phyloP scores from a whole-genome alignment of 2,888 invertebrate species.

The Tillus elongatus region DNA sequence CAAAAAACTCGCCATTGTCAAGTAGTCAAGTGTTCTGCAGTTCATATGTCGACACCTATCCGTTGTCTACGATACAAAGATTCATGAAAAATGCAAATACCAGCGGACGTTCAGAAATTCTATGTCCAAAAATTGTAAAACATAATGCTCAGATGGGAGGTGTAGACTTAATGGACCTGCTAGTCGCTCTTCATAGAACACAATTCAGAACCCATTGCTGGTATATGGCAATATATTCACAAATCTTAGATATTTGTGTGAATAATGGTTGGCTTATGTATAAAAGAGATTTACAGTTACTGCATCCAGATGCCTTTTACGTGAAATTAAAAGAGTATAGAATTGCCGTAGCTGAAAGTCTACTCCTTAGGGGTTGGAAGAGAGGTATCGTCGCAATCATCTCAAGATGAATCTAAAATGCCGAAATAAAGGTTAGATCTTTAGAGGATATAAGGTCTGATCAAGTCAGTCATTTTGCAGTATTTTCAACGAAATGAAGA shows the following conservation, averaged over 20 bases:
- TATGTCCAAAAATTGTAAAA: neutral
- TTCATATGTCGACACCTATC: neutral
- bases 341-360: too few species aligned
- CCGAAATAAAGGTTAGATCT: too few species aligned
- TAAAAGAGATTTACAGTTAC: neutral
- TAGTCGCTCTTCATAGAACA: neutral
- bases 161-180: neutral
- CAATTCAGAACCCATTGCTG: conserved; percentile 1
- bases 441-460: too few species aligned
- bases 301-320: neutral
- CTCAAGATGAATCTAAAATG: too few species aligned
- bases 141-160: neutral
- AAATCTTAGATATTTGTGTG: conserved; percentile 3
- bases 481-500: too few species aligned
- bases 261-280: neutral
- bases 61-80: neutral
- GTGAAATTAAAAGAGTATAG: conserved; percentile 1
- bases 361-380: too few species aligned
- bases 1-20: too few species aligned
- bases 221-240: conserved; percentile 4
- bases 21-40: too few species aligned
- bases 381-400: too few species aligned
- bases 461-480: too few species aligned
- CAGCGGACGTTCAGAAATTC: neutral
- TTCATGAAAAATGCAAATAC: neutral